Conservation (phyloP, 2,113 vertebrate genomes). For the Eurystomus gularis region DNA sequence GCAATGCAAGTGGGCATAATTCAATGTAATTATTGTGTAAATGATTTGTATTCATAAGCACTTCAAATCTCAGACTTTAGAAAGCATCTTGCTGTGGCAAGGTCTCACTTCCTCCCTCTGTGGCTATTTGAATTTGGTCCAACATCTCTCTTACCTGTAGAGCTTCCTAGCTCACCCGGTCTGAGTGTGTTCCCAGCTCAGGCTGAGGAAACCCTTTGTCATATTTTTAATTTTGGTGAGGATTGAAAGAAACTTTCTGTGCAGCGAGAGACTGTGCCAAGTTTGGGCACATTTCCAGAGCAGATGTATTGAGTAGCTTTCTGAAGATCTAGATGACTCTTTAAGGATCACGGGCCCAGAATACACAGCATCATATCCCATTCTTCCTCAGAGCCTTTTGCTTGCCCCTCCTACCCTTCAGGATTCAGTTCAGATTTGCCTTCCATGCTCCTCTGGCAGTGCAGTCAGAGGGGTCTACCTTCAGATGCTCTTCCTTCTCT, state of each 20-base stretch:
- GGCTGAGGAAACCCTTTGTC: neutral
- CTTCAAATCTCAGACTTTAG: neutral
- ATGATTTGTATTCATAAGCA: neutral
- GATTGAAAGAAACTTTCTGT: neutral
- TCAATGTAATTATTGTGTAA: neutral
- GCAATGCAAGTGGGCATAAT: neutral
- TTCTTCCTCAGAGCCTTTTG: neutral
- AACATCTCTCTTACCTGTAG: neutral
- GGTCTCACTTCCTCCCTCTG: neutral
- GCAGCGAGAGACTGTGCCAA: rapidly evolving
- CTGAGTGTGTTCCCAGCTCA: neutral
- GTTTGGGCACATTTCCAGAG: neutral
- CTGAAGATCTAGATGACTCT: neutral
- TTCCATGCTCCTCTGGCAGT: neutral
- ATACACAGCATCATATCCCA: neutral
- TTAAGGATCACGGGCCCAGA: neutral
- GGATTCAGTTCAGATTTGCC: neutral
- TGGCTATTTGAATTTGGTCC: neutral
- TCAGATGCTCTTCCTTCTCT: neutral
- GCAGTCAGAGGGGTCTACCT: neutral
- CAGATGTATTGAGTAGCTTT: neutral
- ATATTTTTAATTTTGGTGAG: neutral
- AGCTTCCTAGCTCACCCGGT: neutral
- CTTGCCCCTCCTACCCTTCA: neutral
- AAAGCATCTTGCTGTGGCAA: neutral